Evolutionary conservation across 2,888 invertebrate genomes (phyloP).

Genomic region (Eupelmus urozonus): DNA sequence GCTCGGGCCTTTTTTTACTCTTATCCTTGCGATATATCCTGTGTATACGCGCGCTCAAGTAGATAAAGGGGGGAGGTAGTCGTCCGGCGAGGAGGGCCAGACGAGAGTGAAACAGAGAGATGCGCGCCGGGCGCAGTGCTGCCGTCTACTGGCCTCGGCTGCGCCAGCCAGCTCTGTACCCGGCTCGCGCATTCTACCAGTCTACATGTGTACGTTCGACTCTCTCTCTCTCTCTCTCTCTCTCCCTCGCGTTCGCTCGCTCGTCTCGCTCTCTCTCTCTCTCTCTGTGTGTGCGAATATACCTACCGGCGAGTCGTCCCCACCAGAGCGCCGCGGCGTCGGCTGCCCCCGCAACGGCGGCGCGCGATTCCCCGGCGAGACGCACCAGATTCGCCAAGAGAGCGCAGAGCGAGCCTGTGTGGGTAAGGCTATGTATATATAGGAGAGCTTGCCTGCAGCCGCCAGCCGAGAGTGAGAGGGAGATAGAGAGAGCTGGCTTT

Average conservation of each 20-base stretch:
- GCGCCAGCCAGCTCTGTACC: conserved; percentile 54
- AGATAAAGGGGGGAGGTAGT: no score
- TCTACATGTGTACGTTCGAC: neutral
- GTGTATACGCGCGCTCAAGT: no score
- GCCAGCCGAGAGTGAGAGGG: neutral
- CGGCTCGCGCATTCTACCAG: no score
- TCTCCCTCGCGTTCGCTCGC: conserved; percentile 25
- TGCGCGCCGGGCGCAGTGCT: conserved; percentile 77
- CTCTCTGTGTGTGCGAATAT: neutral
- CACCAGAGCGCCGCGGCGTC: neutral
- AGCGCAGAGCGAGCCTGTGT: neutral
- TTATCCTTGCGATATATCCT: neutral
- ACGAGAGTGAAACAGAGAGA: conserved; percentile 65
- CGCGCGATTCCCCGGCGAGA: conserved; percentile 37
- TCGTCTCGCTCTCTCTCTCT: conserved; percentile 6
- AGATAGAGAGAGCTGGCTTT: neutral
- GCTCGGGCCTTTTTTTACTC: neutral
- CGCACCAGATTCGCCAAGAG: neutral
- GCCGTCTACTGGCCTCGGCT: conserved; percentile 74
- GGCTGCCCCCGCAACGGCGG: conserved; percentile 34
- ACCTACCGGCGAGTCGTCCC: conserved; percentile 50
- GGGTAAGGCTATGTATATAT: neutral
- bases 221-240: conserved; percentile 21
- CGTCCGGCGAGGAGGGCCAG: no score
- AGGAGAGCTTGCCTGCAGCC: neutral